These are phyloP conservation scores for Cyclargus thomasi DNA, from an alignment of 1,140 invertebrate species.

Conservation along the genomic window DNA sequence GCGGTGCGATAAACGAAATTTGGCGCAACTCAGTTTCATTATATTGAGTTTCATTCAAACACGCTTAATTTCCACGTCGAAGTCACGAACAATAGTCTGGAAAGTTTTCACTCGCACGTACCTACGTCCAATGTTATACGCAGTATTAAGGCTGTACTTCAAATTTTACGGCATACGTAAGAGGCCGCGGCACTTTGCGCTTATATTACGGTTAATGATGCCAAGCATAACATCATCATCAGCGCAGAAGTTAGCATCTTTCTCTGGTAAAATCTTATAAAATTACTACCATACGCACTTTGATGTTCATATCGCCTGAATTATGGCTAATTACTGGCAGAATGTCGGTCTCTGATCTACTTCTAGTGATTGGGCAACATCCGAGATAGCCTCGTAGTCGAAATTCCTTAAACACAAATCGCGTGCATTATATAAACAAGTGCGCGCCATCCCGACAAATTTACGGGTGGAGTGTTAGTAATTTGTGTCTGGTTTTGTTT, in stretches of 20 bases:
- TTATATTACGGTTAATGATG: background rate
- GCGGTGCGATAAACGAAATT: too few species aligned
- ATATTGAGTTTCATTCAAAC: background rate
- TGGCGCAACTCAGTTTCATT: background rate
- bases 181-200: background rate
- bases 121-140: background rate
- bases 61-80: background rate
- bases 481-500: conserved; percentile 13
- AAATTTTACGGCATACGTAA: background rate
- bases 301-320: background rate
- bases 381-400: background rate
- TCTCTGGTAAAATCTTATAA: background rate
- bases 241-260: background rate
- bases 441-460: background rate
- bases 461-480: conserved; percentile 10
- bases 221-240: background rate
- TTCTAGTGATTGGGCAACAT: background rate
- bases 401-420: background rate
- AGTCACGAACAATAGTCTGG: background rate
- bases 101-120: background rate
- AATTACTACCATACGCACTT: too few species aligned
- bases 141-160: background rate
- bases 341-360: background rate
- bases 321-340: background rate
- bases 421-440: conserved; percentile 8